Base-by-base conservation (phyloP, 2,888 invertebrate genomes). In the Formica aserva region DNA sequence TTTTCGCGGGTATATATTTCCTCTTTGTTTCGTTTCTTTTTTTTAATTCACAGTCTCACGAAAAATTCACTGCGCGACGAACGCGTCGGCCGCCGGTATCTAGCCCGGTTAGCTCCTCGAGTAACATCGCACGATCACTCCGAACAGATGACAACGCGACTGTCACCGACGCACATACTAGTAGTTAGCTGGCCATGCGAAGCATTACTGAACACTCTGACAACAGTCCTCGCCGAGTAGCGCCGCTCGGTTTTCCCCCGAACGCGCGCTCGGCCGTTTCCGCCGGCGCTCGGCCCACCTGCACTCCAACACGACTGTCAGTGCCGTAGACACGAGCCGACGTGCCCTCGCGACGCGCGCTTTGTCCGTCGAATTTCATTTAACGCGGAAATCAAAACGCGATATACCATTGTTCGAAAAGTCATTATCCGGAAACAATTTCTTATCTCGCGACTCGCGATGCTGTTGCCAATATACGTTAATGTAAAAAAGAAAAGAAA, bases 261-360 rank as follows among this genome's bases (percentile, higher is more conserved):
- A 92, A 95, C 91, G 74, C 57, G 81, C 63, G 89, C 83, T 95
- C 95, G 95, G 91, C 62, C 1, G 29, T 86, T 90, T 89, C 95
- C 95, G 95, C 84, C 87, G 84, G 69, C 52, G 75, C 84, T 95
- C 95, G 95, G 95, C 95, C 95, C 95, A 95, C 95, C 95, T 96
- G 96, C 95, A 95, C 95, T 95, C 95, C 95, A 95, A 90, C 92
- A 93, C 92, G 91, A 91, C 89, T 89, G 89, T 86, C 89, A 92
- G 90, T 72, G 62, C 60, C 90, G 92, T 89, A 85, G 1, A 69
- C 4, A 0, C 22, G 5, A 1, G 0, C 0, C 26, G 1, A 15
- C 0, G 71, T 3, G 18, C 86, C 87, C 48, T 18, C 13, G 22
- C 29, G n/a, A 15, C 32, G 38, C 41, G 35, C 15, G 60, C 62